A percentile compares a stretch with the other conserved stretches of the same genome.
phyloP scores from a whole-genome alignment of 2,797 vertebrate genomes.

The Lerista edwardsae region DNA sequence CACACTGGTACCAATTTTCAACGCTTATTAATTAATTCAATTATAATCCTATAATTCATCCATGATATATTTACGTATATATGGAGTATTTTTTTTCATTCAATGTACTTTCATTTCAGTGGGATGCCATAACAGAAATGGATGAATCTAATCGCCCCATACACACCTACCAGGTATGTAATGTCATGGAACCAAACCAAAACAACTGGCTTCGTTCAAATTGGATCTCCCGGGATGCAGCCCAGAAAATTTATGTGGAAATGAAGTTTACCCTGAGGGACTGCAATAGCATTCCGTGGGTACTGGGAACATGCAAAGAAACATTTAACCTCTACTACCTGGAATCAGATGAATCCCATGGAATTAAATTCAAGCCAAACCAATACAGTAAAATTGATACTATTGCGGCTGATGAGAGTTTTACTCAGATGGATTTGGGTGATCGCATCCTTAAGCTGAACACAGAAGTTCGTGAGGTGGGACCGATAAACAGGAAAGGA shows the following conservation, averaged over 20 bases:
- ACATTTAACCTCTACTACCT: conserved; percentile 95
- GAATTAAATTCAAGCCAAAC: conserved; percentile 86
- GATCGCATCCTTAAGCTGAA: conserved; percentile 96
- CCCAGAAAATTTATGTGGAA: conserved; percentile 95
- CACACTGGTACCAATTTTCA: not conserved
- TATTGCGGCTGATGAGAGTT: conserved; percentile 95
- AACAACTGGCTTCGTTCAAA: conserved; percentile 97
- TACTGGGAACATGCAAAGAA: conserved; percentile 94
- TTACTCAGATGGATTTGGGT: conserved; percentile 95
- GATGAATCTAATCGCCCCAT: conserved; percentile 95
- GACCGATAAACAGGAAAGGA: conserved; percentile 89
- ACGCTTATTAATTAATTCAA: not conserved
- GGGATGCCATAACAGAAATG: conserved; percentile 97
- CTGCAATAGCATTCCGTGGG: conserved; percentile 97
- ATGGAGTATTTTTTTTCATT: not conserved
- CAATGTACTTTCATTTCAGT: conserved; percentile 76
- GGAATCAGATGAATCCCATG: conserved; percentile 90
- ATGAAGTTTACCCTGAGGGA: conserved; percentile 94
- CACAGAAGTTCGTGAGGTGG: conserved; percentile 93
- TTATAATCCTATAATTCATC: not conserved
- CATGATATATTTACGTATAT: no score
- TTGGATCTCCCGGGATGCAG: conserved; percentile 93
- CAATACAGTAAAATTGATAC: conserved; percentile 95
- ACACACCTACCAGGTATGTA: conserved; percentile 96
- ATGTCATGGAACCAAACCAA: conserved; percentile 96